phyloP scores from a whole-genome alignment of 2,797 vertebrate species.

The Scleropages formosus region DNA sequence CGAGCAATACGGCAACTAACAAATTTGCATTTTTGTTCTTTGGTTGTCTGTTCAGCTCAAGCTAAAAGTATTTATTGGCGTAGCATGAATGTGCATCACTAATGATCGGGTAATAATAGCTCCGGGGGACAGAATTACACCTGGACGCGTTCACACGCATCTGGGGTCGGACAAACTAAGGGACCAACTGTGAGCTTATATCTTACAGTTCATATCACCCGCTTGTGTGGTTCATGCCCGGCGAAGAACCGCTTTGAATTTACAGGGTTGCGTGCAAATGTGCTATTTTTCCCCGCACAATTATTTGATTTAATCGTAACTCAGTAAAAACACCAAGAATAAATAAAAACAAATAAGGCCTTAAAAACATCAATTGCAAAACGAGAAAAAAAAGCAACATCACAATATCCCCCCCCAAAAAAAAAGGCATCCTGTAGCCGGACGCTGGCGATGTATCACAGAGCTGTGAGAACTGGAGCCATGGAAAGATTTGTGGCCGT shows the following conservation, averaged over 20 bases:
- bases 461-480: slow-evolving; percentile 39
- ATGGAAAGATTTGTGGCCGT: slow-evolving; percentile 40
- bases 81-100: too few species aligned
- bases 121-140: too few species aligned
- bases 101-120: too few species aligned
- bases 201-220: too few species aligned
- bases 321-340: slow-evolving; percentile 7
- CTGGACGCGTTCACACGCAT: too few species aligned
- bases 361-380: neutral
- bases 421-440: slow-evolving; percentile 21
- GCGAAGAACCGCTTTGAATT: too few species aligned
- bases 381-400: neutral
- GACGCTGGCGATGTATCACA: slow-evolving; percentile 38
- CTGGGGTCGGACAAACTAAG: too few species aligned
- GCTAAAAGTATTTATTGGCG: neutral
- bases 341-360: neutral
- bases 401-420: neutral
- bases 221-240: too few species aligned
- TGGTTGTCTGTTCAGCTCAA: neutral
- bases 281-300: neutral
- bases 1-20: neutral
- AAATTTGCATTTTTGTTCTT: slow-evolving; percentile 5
- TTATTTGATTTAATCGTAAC: neutral
- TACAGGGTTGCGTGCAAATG: too few species aligned
- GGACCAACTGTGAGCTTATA: too few species aligned